These are phyloP conservation scores for Drosophila merina DNA, from an alignment of 2,888 invertebrate genomes.

Conservation along the genomic window DNA sequence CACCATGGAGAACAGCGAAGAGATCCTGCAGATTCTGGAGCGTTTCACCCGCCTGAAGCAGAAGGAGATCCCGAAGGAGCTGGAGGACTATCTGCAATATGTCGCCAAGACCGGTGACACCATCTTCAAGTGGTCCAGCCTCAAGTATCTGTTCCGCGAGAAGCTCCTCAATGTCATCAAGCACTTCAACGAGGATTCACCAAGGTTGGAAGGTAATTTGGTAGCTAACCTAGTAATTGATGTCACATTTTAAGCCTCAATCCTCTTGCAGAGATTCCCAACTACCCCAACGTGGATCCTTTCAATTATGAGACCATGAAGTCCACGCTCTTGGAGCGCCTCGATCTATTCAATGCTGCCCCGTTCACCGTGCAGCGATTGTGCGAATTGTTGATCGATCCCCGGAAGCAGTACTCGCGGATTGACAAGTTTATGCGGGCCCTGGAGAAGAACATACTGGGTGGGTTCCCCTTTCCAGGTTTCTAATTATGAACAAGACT, in stretches of 20 bases:
- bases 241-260: too few relatives aligned
- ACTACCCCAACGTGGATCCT: slow-evolving; percentile 95
- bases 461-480: slow-evolving; percentile 61
- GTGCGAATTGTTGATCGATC: slow-evolving; percentile 95
- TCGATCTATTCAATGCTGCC: slow-evolving; percentile 93
- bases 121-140: slow-evolving; percentile 94
- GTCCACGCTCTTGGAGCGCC: slow-evolving; percentile 90
- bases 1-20: slow-evolving; percentile 92
- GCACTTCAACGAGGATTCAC: slow-evolving; percentile 93
- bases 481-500: not conserved
- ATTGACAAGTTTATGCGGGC: slow-evolving; percentile 99
- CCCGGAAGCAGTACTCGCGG: slow-evolving; percentile 96
- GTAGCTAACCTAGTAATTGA: not conserved
- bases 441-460: slow-evolving; percentile 95
- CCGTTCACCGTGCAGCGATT: slow-evolving; percentile 98
- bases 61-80: slow-evolving; percentile 93
- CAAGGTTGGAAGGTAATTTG: slow-evolving; percentile 84
- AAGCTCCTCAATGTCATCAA: slow-evolving; percentile 94
- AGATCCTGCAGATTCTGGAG: slow-evolving; percentile 92
- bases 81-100: slow-evolving; percentile 94
- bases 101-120: slow-evolving; percentile 98
- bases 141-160: slow-evolving; percentile 94
- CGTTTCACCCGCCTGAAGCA: slow-evolving; percentile 91
- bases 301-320: slow-evolving; percentile 96
- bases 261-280: slow-evolving; percentile 87